These are phyloP conservation scores for Platycercus adscitus DNA, from an alignment of 2,113 vertebrate genomes.

Conservation along the genomic window DNA sequence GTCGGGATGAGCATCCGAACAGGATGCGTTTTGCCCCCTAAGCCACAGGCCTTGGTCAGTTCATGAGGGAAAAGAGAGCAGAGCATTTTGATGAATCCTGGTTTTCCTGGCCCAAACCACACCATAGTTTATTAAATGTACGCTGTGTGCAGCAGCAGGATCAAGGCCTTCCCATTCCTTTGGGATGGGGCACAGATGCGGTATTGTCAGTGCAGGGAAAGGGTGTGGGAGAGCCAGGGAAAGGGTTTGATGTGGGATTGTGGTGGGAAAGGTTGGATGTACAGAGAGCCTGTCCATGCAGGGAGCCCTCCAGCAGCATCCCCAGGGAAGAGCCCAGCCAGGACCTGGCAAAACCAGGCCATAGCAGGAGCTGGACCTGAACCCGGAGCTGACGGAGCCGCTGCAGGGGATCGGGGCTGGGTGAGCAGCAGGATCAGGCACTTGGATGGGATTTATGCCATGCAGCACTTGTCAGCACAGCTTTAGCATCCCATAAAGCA, in stretches of 20 bases:
- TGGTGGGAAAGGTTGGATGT: neutral
- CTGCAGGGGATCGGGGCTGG: fast-evolving
- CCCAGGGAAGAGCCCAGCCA: neutral
- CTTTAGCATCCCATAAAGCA: neutral
- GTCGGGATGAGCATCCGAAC: fast-evolving
- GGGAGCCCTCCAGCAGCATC: neutral
- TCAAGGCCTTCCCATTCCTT: neutral
- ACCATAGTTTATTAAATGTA: neutral
- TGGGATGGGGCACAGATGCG: neutral
- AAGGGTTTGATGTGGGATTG: neutral
- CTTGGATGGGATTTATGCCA: neutral
- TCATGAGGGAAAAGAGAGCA: neutral
- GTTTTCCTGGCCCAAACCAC: neutral
- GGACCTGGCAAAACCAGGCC: neutral
- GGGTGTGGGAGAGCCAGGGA: neutral
- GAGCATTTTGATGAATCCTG: fast-evolving
- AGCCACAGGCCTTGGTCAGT: fast-evolving
- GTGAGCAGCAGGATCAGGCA: neutral
- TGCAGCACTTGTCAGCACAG: neutral
- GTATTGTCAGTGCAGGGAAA: fast-evolving
- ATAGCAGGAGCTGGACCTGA: fast-evolving
- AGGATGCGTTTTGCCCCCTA: neutral
- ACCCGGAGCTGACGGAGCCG: neutral
- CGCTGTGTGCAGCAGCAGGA: neutral
- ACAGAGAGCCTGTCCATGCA: neutral